phyloP scores from a whole-genome alignment of 2,797 vertebrate genomes.

The Poecilia gillii region DNA sequence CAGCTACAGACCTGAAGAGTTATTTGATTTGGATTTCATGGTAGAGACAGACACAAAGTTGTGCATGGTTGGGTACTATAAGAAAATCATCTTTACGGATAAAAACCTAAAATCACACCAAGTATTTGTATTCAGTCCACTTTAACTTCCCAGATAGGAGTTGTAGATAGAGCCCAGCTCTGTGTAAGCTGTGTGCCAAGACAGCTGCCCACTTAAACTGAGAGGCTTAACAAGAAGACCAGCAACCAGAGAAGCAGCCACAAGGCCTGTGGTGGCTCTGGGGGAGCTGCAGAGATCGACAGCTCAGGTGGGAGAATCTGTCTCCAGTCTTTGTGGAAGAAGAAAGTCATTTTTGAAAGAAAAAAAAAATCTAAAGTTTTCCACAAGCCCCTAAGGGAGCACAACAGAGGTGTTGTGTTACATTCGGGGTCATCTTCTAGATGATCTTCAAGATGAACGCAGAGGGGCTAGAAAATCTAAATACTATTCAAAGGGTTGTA shows the following conservation, averaged over 20 bases:
- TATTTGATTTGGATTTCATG: not conserved
- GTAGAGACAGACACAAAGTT: not conserved
- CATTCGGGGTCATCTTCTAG: not conserved
- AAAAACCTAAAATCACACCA: not conserved
- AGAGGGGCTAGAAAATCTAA: not conserved
- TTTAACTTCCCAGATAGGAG: not conserved
- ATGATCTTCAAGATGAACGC: not conserved
- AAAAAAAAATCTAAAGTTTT: not conserved
- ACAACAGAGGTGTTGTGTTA: not conserved
- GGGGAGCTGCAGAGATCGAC: not conserved
- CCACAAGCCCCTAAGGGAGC: not conserved
- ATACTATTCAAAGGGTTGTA: not conserved
- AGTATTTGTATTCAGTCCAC: not conserved
- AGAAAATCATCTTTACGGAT: not conserved
- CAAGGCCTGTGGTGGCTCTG: not conserved
- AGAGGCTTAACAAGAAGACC: not conserved
- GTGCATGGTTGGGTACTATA: not conserved
- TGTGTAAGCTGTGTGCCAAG: not conserved
- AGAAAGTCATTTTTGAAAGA: not conserved
- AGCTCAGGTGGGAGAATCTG: not conserved
- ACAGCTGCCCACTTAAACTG: not conserved
- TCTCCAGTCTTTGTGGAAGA: not conserved
- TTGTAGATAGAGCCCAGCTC: not conserved
- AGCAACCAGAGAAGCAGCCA: not conserved
- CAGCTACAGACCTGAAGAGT: not conserved